phyloP scores from a whole-genome alignment of 1,140 invertebrate species.

The Teleopsis dalmanni region DNA sequence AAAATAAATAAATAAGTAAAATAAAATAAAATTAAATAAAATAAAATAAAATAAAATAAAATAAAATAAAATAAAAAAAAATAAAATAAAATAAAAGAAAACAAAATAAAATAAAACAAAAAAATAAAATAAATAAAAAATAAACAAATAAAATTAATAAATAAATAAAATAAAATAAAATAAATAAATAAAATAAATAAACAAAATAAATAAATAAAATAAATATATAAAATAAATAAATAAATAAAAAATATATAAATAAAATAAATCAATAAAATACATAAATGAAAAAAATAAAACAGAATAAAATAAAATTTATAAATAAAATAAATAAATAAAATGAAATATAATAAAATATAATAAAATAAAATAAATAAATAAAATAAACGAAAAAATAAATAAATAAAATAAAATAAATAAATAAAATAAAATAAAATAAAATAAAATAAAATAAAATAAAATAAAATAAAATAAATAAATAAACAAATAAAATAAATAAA shows the following conservation, averaged over 20 bases:
- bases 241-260: neutral
- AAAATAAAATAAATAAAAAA: neutral
- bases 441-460: neutral
- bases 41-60: too few relatives aligned
- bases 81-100: conserved; percentile 1
- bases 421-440: conserved; percentile 2
- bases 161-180: neutral
- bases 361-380: neutral
- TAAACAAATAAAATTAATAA: neutral
- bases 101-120: conserved; percentile 2
- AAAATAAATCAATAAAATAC: neutral
- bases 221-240: neutral
- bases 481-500: neutral
- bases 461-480: conserved; percentile 1
- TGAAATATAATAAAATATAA: neutral
- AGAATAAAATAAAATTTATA: neutral
- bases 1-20: neutral
- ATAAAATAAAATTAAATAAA: neutral
- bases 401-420: neutral
- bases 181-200: neutral
- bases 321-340: neutral
- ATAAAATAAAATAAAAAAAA: too few relatives aligned
- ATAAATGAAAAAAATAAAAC: neutral
- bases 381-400: neutral
- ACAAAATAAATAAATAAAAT: neutral